Evolutionary conservation across 2,797 vertebrate genomes (phyloP).

Genomic region (Thripadectes ignobilis): DNA sequence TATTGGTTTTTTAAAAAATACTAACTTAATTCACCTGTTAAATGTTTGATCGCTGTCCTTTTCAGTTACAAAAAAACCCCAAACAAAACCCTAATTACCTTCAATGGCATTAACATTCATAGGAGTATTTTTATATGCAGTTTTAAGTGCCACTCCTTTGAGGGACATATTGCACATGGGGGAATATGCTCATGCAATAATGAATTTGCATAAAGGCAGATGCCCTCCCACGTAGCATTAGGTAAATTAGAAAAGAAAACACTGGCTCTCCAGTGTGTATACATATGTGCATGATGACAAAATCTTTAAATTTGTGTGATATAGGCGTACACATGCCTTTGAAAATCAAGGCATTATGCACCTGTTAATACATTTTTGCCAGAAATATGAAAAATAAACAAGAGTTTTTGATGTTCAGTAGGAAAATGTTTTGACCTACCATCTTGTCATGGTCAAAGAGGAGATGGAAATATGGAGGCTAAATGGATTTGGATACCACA

Average conservation of each 20-base stretch:
- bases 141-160: slow-evolving; percentile 32
- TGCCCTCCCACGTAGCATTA: neutral
- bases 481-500: neutral
- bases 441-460: neutral
- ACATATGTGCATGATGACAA: neutral
- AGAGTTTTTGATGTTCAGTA: neutral
- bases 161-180: slow-evolving; percentile 5
- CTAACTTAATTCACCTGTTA: slow-evolving; percentile 13
- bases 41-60: slow-evolving; percentile 45
- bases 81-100: neutral
- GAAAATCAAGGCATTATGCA: neutral
- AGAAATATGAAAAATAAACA: neutral
- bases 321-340: neutral
- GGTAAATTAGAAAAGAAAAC: neutral
- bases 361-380: neutral
- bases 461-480: neutral
- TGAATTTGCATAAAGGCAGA: slow-evolving; percentile 35
- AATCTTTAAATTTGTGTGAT: neutral
- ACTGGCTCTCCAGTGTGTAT: neutral
- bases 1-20: neutral
- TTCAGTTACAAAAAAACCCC: slow-evolving; percentile 49
- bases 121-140: slow-evolving; percentile 29
- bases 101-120: slow-evolving; percentile 47
- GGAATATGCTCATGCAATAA: neutral
- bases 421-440: neutral